phyloP scores from a whole-genome alignment of 2,888 invertebrate species.

The Thelaira solivaga region DNA sequence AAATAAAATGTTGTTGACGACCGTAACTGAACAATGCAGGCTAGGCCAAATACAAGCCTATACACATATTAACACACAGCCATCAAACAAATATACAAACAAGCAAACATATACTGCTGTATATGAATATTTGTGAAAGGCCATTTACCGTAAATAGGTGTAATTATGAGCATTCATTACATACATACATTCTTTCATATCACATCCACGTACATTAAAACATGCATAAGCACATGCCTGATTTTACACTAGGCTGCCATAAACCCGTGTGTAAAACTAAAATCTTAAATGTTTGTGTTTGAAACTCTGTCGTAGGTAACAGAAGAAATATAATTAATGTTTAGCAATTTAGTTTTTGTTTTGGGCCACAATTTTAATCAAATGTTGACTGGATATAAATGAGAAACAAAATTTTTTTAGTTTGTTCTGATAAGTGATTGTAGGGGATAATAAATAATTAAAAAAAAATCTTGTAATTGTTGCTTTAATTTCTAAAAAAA shows the following conservation, averaged over 20 bases:
- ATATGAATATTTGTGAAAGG: background rate
- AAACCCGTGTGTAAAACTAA: background rate
- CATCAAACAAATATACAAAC: background rate
- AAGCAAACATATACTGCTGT: background rate
- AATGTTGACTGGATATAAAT: background rate
- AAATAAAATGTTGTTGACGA: slow-evolving; percentile 64
- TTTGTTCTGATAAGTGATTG: too few relatives aligned
- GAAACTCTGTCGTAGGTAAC: background rate
- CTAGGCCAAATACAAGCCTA: too few relatives aligned
- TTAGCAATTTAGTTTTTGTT: slow-evolving; percentile 40
- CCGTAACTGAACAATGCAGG: slow-evolving; percentile 34
- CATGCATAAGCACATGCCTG: background rate
- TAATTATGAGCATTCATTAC: slow-evolving; percentile 53
- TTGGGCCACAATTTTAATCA: slow-evolving; percentile 17
- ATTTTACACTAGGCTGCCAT: background rate
- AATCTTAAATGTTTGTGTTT: background rate
- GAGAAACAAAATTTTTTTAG: too few relatives aligned
- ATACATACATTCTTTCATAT: slow-evolving; percentile 28
- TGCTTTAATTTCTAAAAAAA: too few relatives aligned
- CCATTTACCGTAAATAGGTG: slow-evolving; percentile 52
- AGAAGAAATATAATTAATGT: slow-evolving; percentile 52
- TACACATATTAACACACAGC: too few relatives aligned
- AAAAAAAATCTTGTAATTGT: too few relatives aligned
- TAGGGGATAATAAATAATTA: too few relatives aligned
- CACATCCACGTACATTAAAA: too few relatives aligned